These are phyloP conservation scores for Acholoe squamosa DNA, from an alignment of 2,888 invertebrate genomes.

Conservation along the genomic window DNA sequence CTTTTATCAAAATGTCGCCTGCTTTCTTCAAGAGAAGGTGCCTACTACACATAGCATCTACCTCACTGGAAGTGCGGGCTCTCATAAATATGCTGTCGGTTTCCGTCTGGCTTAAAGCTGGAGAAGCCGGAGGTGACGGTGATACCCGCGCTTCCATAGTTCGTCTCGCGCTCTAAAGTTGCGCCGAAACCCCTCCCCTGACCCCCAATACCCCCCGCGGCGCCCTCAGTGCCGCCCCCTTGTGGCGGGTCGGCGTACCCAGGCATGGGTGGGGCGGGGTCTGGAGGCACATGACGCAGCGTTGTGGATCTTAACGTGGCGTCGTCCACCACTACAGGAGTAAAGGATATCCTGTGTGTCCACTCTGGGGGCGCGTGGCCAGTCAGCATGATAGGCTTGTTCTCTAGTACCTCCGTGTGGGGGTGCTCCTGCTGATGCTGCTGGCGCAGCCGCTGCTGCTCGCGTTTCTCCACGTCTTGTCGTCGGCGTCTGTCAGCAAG, in stretches of 20 bases:
- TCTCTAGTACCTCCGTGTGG: slow-evolving; percentile 44
- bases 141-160: slow-evolving; percentile 49
- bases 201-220: not conserved
- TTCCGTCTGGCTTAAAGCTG: slow-evolving; percentile 44
- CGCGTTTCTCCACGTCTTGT: not conserved
- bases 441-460: slow-evolving; percentile 17
- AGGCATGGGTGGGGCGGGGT: not conserved
- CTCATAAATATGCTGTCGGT: slow-evolving; percentile 36
- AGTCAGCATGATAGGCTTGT: slow-evolving; percentile 48
- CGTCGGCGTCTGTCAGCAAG: slow-evolving; percentile 24
- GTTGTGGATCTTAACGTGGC: slow-evolving; percentile 31
- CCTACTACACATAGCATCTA: not conserved
- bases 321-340: not conserved
- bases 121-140: slow-evolving; percentile 51
- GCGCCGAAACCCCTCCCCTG: not conserved
- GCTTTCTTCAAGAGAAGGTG: not conserved
- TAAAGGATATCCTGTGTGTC: slow-evolving; percentile 58
- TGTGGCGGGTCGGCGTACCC: slow-evolving; percentile 54
- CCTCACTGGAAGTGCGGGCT: slow-evolving; percentile 55
- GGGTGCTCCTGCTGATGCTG: not conserved
- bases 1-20: not conserved
- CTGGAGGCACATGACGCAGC: not conserved
- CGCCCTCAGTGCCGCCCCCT: not conserved
- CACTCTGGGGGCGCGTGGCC: slow-evolving; percentile 37
- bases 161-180: slow-evolving; percentile 46